Percentiles rank a stretch among this genome's conserved stretches.
These are phyloP conservation scores for Strigamia transsilvanica DNA, from an alignment of 2,888 invertebrate species.

Conservation along the genomic window DNA sequence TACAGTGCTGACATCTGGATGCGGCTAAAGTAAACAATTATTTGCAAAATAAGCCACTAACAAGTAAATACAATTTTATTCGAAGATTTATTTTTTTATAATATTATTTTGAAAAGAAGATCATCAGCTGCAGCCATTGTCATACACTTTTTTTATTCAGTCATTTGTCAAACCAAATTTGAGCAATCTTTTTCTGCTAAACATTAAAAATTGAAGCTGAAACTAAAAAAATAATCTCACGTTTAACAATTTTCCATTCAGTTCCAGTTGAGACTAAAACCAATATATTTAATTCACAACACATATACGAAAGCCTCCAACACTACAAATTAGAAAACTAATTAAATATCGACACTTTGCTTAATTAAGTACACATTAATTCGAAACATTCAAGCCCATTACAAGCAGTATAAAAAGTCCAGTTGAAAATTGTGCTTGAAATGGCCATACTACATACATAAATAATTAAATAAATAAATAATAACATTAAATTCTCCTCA, in stretches of 20 bases:
- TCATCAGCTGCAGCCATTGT: not conserved
- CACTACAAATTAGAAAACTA: not conserved
- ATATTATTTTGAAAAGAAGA: too few species aligned
- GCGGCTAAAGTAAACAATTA: too few species aligned
- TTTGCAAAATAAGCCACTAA: too few species aligned
- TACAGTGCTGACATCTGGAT: too few species aligned
- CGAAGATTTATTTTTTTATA: too few species aligned
- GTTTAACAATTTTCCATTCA: not conserved
- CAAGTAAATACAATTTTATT: too few species aligned
- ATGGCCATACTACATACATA: not conserved
- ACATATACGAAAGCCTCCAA: not conserved
- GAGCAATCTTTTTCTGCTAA: not conserved
- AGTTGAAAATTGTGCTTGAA: not conserved
- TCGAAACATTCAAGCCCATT: not conserved
- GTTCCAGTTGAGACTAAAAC: not conserved
- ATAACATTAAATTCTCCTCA: not conserved
- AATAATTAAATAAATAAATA: constrained; percentile 3
- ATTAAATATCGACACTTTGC: not conserved
- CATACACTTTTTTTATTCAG: not conserved
- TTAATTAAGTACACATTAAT: not conserved
- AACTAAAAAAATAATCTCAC: not conserved
- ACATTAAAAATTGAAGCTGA: not conserved
- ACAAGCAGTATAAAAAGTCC: not conserved
- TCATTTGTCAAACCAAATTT: not conserved
- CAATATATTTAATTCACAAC: not conserved